Conservation (phyloP, 2,113 vertebrate genomes). For the Sylvietta virens region DNA sequence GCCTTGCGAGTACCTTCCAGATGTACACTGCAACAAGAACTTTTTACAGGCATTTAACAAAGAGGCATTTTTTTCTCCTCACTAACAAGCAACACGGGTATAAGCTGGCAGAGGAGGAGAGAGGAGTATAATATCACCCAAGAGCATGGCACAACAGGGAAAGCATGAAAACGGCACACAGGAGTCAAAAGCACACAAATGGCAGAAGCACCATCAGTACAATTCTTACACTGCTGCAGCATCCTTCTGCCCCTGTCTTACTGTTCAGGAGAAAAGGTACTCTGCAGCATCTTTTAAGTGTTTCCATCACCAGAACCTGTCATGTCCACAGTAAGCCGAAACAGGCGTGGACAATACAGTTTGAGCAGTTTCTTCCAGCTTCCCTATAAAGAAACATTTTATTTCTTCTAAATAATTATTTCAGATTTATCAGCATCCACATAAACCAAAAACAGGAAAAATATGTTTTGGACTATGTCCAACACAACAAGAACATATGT, state of each 20-base stretch:
- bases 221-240: neutral
- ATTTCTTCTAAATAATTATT: neutral
- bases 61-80: neutral
- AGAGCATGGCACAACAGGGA: neutral
- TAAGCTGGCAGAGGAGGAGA: neutral
- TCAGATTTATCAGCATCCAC: neutral
- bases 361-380: neutral
- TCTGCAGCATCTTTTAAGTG: neutral
- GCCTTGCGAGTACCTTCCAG: neutral
- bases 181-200: neutral
- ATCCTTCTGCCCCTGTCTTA: neutral
- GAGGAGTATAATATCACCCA: neutral
- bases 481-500: neutral
- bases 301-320: neutral
- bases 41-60: neutral
- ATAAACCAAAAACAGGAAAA: neutral
- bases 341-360: neutral
- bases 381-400: neutral
- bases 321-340: neutral
- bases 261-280: neutral
- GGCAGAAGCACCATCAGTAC: neutral
- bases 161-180: neutral
- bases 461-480: neutral
- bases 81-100: neutral
- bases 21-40: neutral